Evolutionary conservation across 1,140 invertebrate genomes (phyloP), one percentile per base, ranked within the genome.

Genomic region (Euura lappo): DNA sequence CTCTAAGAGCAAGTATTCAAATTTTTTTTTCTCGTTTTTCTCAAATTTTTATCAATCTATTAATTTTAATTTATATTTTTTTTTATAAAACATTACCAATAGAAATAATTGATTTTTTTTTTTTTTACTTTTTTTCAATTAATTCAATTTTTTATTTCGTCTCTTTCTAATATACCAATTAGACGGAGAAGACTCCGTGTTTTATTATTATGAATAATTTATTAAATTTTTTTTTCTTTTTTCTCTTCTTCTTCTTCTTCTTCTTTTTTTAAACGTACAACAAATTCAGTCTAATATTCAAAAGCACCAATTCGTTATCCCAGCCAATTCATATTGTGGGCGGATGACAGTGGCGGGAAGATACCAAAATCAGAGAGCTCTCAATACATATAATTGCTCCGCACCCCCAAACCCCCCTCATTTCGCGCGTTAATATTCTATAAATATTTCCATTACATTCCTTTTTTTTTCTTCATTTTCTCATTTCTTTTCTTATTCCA

Each of bases 251-350:
- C n/a, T 76, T 60, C 72, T 76, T 73, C 79, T 71, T 70, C 46
- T 71, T 71, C 76, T 75, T 75, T 70, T 73, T 77, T 79, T 79
- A 76, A 85, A 84, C 71, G 77, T 84, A 84, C 78, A 85, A 86
- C 82, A 84, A 28, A 85, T 85, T 87, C 85, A 87, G 84, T 86
- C 85, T 87, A 85, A 87, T 86, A 84, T 86, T 86, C 78, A 82
- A 80, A 85, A 87, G 84, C 84, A 87, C 85, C 85, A 87, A 84
- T 85, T 28, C 78, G 77, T 78, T 76, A 51, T 42, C 60, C 44
- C 66, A 67, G 44, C 72, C 51, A 60, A 60, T 60, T 60, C 8
- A 28, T 28, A 28, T 28, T 28, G 0, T 60, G 51, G 51, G 51
- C 51, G 51, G 51, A 60, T 60, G 51, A 60, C 51, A 60, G 51